Evolutionary conservation across 1,140 invertebrate genomes (phyloP).

Genomic region (Rhyzopertha dominica): DNA sequence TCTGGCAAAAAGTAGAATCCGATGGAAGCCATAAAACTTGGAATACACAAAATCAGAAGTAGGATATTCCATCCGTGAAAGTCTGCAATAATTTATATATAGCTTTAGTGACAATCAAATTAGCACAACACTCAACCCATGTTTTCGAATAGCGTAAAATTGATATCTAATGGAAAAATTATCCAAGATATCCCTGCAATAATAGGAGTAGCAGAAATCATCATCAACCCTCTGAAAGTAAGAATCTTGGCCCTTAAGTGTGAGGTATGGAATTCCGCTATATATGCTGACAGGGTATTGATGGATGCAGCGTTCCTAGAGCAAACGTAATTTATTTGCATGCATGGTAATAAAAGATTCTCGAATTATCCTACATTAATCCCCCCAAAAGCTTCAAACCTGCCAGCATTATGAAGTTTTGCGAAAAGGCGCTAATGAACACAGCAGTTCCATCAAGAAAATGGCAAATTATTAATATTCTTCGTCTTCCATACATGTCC

Average conservation of each 20-base stretch:
- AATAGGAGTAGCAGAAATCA: conserved; percentile 49
- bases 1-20: conserved; percentile 67
- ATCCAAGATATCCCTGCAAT: conserved; percentile 54
- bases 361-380: conserved; percentile 56
- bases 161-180: conserved; percentile 48
- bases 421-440: conserved; percentile 59
- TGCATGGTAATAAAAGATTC: not conserved
- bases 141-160: conserved; percentile 7
- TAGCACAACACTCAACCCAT: not conserved
- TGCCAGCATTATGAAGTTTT: conserved; percentile 62
- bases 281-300: not conserved
- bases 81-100: conserved; percentile 38
- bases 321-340: not conserved
- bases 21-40: conserved; percentile 58
- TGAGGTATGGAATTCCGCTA: conserved; percentile 4
- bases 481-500: conserved; percentile 63
- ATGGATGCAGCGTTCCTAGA: not conserved
- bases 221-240: too few species aligned
- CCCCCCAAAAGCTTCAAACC: conserved; percentile 66
- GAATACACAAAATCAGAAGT: conserved; percentile 58
- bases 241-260: too few species aligned
- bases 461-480: conserved; percentile 64
- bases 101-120: conserved; percentile 41
- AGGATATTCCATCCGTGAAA: conserved; percentile 74
- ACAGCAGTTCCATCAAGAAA: conserved; percentile 61